Conservation (phyloP, 2,797 vertebrate species). For the Anas acuta region DNA sequence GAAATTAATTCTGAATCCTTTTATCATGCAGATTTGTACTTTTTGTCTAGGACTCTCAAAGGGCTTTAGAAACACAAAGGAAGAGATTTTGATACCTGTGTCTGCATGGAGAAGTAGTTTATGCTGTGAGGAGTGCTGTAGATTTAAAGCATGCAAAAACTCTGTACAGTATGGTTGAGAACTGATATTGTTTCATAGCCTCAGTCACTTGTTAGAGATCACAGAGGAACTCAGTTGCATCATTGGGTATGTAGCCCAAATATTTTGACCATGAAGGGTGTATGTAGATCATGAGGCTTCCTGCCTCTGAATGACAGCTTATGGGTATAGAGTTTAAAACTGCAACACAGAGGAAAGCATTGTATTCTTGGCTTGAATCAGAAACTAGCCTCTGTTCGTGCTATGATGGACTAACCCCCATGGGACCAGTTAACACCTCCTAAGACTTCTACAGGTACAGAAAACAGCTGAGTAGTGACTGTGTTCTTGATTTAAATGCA, state of each 20-base stretch:
- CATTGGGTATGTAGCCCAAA: slow-evolving; percentile 50
- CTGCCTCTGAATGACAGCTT: slow-evolving; percentile 30
- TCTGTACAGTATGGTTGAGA: slow-evolving; percentile 30
- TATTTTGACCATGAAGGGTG: slow-evolving; percentile 65
- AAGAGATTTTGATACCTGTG: not conserved
- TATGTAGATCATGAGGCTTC: slow-evolving; percentile 27
- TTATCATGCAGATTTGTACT: not conserved
- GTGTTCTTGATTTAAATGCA: not conserved
- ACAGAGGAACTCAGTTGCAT: slow-evolving; percentile 58
- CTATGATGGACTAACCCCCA: slow-evolving; percentile 16
- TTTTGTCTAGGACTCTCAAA: not conserved
- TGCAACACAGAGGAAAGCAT: not conserved
- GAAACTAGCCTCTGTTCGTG: accelerated
- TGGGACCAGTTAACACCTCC: not conserved
- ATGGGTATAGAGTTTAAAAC: slow-evolving; percentile 24
- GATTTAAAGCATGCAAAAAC: slow-evolving; percentile 29
- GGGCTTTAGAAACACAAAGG: not conserved
- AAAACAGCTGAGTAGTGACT: not conserved
- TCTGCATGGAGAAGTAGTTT: not conserved
- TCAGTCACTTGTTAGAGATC: slow-evolving; percentile 43
- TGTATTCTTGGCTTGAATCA: not conserved
- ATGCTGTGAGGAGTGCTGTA: not conserved
- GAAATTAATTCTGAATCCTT: not conserved
- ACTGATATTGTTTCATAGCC: slow-evolving; percentile 39
- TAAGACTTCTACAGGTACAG: not conserved